Percentiles rank a stretch among this genome's conserved stretches.
Conservation (phyloP, 2,113 vertebrate genomes). For the Gavia stellata region DNA sequence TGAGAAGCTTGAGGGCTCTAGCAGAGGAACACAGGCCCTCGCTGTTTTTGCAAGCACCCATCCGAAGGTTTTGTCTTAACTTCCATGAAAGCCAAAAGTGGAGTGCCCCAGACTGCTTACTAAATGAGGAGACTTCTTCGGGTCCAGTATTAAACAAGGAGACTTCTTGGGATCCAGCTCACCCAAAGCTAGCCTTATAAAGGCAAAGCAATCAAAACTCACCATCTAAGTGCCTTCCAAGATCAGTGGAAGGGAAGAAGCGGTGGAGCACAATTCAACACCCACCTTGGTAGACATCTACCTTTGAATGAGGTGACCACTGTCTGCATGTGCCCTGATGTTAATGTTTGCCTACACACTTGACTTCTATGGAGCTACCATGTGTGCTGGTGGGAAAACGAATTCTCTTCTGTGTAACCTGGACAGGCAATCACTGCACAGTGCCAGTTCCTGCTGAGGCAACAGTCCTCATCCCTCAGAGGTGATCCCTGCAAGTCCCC, state of each 20-base stretch:
- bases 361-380: neutral
- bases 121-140: neutral
- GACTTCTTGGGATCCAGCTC: neutral
- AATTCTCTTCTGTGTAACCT: neutral
- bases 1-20: neutral
- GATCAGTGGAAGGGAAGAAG: neutral
- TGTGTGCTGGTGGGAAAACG: neutral
- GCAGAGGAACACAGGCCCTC: neutral
- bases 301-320: neutral
- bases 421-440: neutral
- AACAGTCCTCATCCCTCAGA: neutral
- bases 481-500: neutral
- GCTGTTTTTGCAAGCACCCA: neutral
- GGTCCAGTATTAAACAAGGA: neutral
- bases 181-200: neutral
- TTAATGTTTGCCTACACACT: neutral
- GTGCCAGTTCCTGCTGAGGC: neutral
- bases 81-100: neutral
- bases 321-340: neutral
- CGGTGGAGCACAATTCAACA: neutral
- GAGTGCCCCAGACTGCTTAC: neutral
- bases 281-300: neutral
- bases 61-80: neutral
- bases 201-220: neutral
- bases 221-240: neutral